Conservation (phyloP, 2,113 vertebrate species). For the Tragelaphus buxtoni region DNA sequence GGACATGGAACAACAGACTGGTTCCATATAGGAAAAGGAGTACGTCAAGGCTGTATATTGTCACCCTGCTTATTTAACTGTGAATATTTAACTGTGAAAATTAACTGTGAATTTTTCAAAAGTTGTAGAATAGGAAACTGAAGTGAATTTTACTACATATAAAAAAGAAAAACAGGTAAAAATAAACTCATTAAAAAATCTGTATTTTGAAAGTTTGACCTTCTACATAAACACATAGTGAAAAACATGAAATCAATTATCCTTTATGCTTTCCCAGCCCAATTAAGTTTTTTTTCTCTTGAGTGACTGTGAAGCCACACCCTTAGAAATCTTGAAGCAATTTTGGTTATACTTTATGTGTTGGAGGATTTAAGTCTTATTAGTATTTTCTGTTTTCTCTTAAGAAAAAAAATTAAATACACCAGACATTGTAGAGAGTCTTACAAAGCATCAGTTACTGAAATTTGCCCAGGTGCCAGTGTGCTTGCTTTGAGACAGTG, state of each 20-base stretch:
- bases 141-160: background rate
- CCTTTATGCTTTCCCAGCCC: background rate
- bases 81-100: too few relatives aligned
- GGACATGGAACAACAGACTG: too few relatives aligned
- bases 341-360: background rate
- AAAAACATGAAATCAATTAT: background rate
- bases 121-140: background rate
- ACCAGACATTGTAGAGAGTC: background rate
- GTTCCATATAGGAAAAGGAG: too few relatives aligned
- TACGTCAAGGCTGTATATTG: too few relatives aligned
- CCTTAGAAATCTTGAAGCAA: conserved; percentile 8
- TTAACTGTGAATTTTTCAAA: background rate
- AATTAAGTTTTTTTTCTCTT: background rate
- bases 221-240: background rate
- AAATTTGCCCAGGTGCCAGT: background rate
- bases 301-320: background rate
- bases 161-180: background rate
- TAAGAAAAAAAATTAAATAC: background rate
- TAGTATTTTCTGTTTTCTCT: background rate
- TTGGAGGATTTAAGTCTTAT: background rate
- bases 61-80: too few relatives aligned
- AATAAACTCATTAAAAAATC: background rate
- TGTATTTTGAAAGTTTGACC: background rate
- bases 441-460: background rate
- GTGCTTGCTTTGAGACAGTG: background rate